phyloP scores from a whole-genome alignment of 1,140 invertebrate species.

The Grapholita molesta region DNA sequence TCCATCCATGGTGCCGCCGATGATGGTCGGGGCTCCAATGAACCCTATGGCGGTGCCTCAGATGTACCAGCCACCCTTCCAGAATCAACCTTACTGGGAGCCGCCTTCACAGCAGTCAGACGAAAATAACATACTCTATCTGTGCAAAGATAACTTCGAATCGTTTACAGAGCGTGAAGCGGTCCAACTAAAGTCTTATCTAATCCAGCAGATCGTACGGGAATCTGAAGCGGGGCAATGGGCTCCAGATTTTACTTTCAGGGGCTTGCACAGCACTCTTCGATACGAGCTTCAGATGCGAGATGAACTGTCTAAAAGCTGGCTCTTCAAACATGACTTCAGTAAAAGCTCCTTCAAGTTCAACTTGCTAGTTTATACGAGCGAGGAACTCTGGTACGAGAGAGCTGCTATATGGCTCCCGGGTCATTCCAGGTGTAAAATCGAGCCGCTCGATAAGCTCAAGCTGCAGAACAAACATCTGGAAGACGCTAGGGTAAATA shows the following conservation, averaged over 20 bases:
- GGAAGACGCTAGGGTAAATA: conserved; percentile 51
- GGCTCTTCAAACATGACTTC: conserved; percentile 59
- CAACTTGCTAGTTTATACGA: conserved; percentile 56
- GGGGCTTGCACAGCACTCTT: conserved; percentile 45
- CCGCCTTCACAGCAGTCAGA: conserved; percentile 23
- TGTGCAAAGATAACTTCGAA: conserved; percentile 63
- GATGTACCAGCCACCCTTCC: conserved; percentile 14
- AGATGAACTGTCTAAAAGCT: conserved; percentile 47
- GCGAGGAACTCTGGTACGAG: conserved; percentile 63
- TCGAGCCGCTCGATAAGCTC: conserved; percentile 56
- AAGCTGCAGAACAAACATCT: conserved; percentile 58
- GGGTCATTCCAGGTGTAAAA: conserved; percentile 54
- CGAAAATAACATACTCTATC: conserved; percentile 42
- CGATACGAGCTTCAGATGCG: conserved; percentile 52
- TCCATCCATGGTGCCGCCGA: neutral
- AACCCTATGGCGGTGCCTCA: conserved; percentile 20
- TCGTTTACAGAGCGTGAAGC: conserved; percentile 40
- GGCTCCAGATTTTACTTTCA: conserved; percentile 61
- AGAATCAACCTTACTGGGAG: neutral
- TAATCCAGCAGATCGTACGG: conserved; percentile 46
- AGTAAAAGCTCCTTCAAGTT: conserved; percentile 37
- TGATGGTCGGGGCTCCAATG: conserved; percentile 23
- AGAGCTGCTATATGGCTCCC: conserved; percentile 69
- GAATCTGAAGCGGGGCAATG: conserved; percentile 41
- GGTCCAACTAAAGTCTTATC: conserved; percentile 41